Evolutionary conservation across 2,888 invertebrate species (phyloP), one percentile per base, ranked within the genome.

Genomic region (Drosophila aldrichi): DNA sequence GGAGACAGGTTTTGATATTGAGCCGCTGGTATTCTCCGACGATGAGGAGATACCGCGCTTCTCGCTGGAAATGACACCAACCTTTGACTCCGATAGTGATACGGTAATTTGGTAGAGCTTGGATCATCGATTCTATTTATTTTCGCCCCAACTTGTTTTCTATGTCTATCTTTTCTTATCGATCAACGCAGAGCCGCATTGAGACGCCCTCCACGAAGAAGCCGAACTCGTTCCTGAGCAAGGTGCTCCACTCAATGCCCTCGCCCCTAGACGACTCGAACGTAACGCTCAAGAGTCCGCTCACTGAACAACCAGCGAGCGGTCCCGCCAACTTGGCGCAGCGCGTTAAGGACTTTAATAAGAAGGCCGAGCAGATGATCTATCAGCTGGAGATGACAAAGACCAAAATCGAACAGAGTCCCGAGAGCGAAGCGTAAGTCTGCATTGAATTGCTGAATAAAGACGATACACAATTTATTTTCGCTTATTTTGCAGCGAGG

Each of bases 21-120:
- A 95, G 77, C 93, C 93, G 60, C 89, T 95, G 71, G 94, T 94
- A 75, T 95, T 95, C 91, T 95, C 95, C 63, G 95, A 95, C 78
- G 95, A 95, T 87, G 94, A 94, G 66, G 94, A 94, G 80, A 93
- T 94, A 82, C 92, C 92, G 77, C 91, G 92, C 71, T 92, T 92
- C 88, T 93, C 93, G 61, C 70, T 91, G 89, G 93, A 93, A 92
- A 92, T 92, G 91, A 90, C 92, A 90, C 91, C 92, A 88, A 92
- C 90, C 74, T 81, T 91, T 81, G 92, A 93, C 85, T 93, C 92
- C 79, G 92, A 92, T 88, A 93, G 92, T 91, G 92, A 93, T 90
- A 91, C 91, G 93, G 93, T 93, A 93, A 91, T 89, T 74, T 65
- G 65, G 71, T 71, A 64, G 71, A 51, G 29, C 41, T 61, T 48